phyloP scores from a whole-genome alignment of 1,140 invertebrate genomes.

The Ditylenchus dipsaci region DNA sequence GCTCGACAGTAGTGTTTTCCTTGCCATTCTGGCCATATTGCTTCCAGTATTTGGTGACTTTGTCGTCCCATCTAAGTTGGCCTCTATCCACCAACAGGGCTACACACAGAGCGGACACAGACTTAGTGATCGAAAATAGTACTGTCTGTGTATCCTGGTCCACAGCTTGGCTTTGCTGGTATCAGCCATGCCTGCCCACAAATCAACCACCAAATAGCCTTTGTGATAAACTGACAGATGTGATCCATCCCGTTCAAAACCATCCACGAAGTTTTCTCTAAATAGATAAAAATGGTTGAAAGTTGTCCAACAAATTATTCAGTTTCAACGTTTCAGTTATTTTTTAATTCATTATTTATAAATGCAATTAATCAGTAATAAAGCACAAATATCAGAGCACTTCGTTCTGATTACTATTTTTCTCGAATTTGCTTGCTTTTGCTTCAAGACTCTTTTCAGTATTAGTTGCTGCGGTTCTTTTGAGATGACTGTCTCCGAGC shows the following conservation, averaged over 20 bases:
- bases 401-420: too few species aligned
- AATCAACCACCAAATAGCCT: constrained; percentile 38
- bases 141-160: constrained; percentile 40
- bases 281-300: neutral
- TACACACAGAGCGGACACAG: constrained; percentile 40
- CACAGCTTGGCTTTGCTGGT: constrained; percentile 25
- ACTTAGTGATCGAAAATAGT: constrained; percentile 47
- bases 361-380: too few species aligned
- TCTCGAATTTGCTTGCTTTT: too few species aligned
- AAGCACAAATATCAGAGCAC: too few species aligned
- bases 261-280: constrained; percentile 42
- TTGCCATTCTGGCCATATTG: constrained; percentile 60
- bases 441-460: too few species aligned
- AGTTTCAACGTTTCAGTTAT: too few species aligned
- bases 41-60: constrained; percentile 60
- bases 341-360: too few species aligned
- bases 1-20: constrained; percentile 59
- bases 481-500: too few species aligned
- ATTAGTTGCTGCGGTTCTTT: too few species aligned
- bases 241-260: constrained; percentile 51
- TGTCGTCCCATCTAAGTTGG: constrained; percentile 57
- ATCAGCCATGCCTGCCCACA: constrained; percentile 60
- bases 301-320: neutral
- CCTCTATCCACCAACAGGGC: constrained; percentile 59
- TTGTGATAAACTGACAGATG: constrained; percentile 55